Base-by-base conservation (phyloP, 2,797 vertebrate genomes). In the Micropoecilia bifurca region DNA sequence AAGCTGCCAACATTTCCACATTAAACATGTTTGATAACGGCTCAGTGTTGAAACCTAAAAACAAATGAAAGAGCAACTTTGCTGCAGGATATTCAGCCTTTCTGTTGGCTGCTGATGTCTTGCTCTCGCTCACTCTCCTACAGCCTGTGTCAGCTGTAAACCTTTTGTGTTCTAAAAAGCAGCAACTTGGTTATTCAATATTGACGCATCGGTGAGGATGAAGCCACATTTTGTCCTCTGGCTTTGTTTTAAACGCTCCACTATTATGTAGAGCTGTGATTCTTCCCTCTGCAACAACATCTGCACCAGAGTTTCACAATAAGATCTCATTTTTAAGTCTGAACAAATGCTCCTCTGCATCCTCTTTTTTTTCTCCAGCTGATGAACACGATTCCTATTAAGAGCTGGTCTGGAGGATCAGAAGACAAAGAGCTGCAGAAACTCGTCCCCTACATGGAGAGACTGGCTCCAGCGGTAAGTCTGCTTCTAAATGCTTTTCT, bases 371-470 rank as follows among this genome's bases (percentile, higher is more conserved):
- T 33, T 39, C 85, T 79, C 85, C 85, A 98, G 96, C 83, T 95
- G 84, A 93, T 95, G 91, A 97, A 97, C 87, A 96, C 95, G 8
- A 90, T 97, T 85, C 93, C 83, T 0, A 94, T 97, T 72, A 95
- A 90, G 10, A 95, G 92, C 81, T 97, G 96, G 97, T 77, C 80
- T 1, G 96, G 96, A 1, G 92, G 94, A 74, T 36, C 80, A 0
- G 74, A 78, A 3, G 97, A 97, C 25, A 43, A 89, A 57, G 97
- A 97, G 36, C 95, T 98, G 5, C 96, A 94, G 74, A 93, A 77
- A 28, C 94, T 97, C 53, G 4, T 94, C 73, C 95, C 95, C 0
- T 94, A 93, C 88, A 92, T 97, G 89, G 95, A 94, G 72, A 95
- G 87, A 79, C 92, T 98, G 46, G 82, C 94, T 25, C 75, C 74